Evolutionary conservation across 2,888 invertebrate species (phyloP).

Genomic region (Drosophila kokeensis): DNA sequence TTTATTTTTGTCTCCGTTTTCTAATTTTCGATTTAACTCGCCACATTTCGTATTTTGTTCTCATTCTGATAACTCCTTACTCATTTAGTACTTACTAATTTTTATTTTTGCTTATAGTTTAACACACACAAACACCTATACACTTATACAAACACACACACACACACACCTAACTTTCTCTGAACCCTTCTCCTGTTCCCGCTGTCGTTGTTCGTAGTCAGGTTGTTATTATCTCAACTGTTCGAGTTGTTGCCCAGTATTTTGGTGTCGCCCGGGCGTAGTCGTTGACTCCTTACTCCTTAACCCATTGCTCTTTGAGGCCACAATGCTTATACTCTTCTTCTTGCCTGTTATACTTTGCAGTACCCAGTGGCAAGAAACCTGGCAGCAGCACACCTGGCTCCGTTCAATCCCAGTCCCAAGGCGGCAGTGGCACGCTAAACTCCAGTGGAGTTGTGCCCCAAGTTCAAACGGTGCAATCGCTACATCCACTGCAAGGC

Average conservation of each 20-base stretch:
- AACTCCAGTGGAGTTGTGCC: slow-evolving; percentile 74
- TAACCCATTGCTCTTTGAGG: slow-evolving; percentile 2
- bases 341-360: slow-evolving; percentile 30
- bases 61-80: slow-evolving; percentile 8
- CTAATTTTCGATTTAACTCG: neutral
- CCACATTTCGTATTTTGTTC: neutral
- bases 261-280: slow-evolving; percentile 38
- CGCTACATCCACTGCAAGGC: slow-evolving; percentile 83
- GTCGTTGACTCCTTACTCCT: slow-evolving; percentile 9
- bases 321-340: slow-evolving; percentile 11
- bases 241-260: slow-evolving; percentile 10
- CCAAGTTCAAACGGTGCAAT: slow-evolving; percentile 84
- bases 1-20: neutral
- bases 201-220: slow-evolving; percentile 30
- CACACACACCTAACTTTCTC: slow-evolving; percentile 3
- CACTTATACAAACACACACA: neutral
- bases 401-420: slow-evolving; percentile 47
- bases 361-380: slow-evolving; percentile 76
- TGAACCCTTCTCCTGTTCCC: neutral
- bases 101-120: neutral
- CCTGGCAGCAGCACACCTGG: slow-evolving; percentile 56
- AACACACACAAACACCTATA: neutral
- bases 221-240: slow-evolving; percentile 27
- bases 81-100: slow-evolving; percentile 10
- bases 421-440: slow-evolving; percentile 49